phyloP scores from a whole-genome alignment of 2,888 invertebrate species.

The Syrphus vitripennis region DNA sequence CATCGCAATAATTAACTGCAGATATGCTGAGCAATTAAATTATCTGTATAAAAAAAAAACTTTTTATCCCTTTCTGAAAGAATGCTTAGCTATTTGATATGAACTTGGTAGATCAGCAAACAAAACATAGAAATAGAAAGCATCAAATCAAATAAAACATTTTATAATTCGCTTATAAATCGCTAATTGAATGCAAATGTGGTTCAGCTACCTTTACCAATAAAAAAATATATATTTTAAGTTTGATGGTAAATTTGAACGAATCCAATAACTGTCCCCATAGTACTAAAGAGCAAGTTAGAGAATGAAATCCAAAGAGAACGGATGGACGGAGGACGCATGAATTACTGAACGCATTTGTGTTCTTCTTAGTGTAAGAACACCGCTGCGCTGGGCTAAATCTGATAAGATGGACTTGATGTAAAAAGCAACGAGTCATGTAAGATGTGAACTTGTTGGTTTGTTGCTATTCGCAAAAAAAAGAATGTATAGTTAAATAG shows the following conservation, averaged over 20 bases:
- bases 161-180: too few species aligned
- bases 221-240: not conserved
- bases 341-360: slow-evolving; percentile 62
- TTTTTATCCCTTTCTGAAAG: too few species aligned
- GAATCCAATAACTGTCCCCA: not conserved
- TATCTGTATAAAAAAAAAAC: too few species aligned
- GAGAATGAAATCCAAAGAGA: not conserved
- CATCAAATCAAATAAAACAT: too few species aligned
- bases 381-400: not conserved
- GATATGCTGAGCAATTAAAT: too few species aligned
- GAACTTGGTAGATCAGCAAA: too few species aligned
- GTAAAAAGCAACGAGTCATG: slow-evolving; percentile 32
- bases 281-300: not conserved
- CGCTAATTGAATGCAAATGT: too few species aligned
- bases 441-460: slow-evolving; percentile 15
- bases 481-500: not conserved
- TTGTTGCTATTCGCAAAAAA: not conserved
- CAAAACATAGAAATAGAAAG: too few species aligned
- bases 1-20: too few species aligned
- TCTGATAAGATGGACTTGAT: not conserved
- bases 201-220: too few species aligned
- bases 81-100: too few species aligned
- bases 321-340: slow-evolving; percentile 21
- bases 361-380: not conserved
- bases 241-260: not conserved